phyloP scores from a whole-genome alignment of 1,140 invertebrate species.

The Akabosia matsudoensis region DNA sequence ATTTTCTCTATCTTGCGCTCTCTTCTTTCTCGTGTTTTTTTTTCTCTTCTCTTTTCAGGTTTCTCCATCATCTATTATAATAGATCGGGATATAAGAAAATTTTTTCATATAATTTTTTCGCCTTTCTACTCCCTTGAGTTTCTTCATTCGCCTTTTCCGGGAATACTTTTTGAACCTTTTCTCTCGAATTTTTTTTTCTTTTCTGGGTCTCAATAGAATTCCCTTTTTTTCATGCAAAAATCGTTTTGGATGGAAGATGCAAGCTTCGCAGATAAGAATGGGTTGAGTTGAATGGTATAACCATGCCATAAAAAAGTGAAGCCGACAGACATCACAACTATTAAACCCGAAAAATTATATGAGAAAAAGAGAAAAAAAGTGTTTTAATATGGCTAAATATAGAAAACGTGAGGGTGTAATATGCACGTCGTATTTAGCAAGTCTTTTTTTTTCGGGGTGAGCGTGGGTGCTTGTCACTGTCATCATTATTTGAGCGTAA shows the following conservation, averaged over 20 bases:
- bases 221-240: slow-evolving; percentile 22
- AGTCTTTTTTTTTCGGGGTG: neutral
- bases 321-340: neutral
- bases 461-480: slow-evolving; percentile 1
- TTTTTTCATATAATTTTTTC: neutral
- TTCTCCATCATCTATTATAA: neutral
- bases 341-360: neutral
- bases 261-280: neutral
- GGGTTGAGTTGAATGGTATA: neutral
- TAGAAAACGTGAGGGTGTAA: too few species aligned
- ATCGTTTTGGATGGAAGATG: neutral
- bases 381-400: neutral
- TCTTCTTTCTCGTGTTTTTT: neutral
- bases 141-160: slow-evolving; percentile 20
- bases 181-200: neutral
- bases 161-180: slow-evolving; percentile 4
- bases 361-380: neutral
- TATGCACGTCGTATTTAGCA: neutral
- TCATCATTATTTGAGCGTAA: neutral
- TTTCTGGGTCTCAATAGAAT: slow-evolving; percentile 7
- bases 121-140: neutral
- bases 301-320: neutral
- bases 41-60: neutral
- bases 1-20: slow-evolving; percentile 2
- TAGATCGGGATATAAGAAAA: neutral